Conservation (phyloP, 2,888 invertebrate species). For the Gryllus longicercus region DNA sequence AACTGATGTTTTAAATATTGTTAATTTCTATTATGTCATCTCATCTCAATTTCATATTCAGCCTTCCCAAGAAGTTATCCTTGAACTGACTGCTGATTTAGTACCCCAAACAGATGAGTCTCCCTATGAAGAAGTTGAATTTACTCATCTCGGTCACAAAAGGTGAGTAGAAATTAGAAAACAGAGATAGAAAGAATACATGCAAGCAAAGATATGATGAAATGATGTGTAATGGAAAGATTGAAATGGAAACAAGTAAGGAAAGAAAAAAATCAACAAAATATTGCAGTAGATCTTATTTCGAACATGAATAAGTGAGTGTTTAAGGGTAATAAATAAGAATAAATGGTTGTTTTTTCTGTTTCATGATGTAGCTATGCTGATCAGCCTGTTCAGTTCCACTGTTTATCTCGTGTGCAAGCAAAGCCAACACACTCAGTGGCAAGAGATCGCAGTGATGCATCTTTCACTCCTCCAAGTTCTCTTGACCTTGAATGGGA, state of each 20-base stretch:
- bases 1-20: too few species aligned
- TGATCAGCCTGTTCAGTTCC: background rate
- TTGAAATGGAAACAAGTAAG: background rate
- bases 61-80: constrained; percentile 33
- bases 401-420: background rate
- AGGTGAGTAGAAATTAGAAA: too few species aligned
- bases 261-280: background rate
- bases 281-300: background rate
- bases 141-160: background rate
- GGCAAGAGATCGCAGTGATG: constrained; percentile 43
- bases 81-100: constrained; percentile 37
- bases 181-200: too few species aligned
- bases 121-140: background rate
- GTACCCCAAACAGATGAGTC: constrained; percentile 30
- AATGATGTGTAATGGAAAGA: too few species aligned
- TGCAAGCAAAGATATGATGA: too few species aligned
- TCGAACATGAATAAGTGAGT: too few species aligned
- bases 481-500: constrained; percentile 70
- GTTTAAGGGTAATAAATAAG: background rate
- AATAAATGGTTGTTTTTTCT: background rate
- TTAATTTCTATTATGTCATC: background rate
- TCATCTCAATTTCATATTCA: constrained; percentile 21
- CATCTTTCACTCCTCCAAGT: constrained; percentile 60
- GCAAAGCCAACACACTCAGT: constrained; percentile 18
- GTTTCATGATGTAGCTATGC: background rate